These are phyloP conservation scores for Platycheirus rosarum DNA, from an alignment of 2,888 invertebrate species.

Conservation along the genomic window DNA sequence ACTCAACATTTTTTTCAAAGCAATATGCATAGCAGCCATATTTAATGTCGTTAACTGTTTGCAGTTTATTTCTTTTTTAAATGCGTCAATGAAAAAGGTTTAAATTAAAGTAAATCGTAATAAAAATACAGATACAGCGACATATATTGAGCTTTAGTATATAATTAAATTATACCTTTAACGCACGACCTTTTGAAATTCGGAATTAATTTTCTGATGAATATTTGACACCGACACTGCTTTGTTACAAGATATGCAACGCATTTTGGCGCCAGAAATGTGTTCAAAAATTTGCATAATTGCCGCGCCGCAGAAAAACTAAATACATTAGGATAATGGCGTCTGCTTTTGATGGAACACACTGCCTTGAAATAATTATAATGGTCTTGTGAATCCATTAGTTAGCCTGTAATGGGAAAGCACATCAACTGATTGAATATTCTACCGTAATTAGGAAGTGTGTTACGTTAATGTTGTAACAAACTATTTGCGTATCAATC, in stretches of 20 bases:
- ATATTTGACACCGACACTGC: constrained; percentile 40
- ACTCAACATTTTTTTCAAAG: too few relatives aligned
- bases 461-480: background rate
- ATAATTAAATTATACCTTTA: too few relatives aligned
- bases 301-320: constrained; percentile 45
- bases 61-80: too few relatives aligned
- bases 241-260: constrained; percentile 39
- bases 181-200: constrained; percentile 35
- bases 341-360: constrained; percentile 46
- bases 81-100: too few relatives aligned
- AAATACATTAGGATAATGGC: constrained; percentile 51
- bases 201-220: constrained; percentile 47
- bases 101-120: too few relatives aligned
- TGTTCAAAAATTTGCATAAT: constrained; percentile 55
- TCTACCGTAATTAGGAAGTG: constrained; percentile 26
- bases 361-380: constrained; percentile 56
- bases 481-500: too few relatives aligned
- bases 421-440: constrained; percentile 52
- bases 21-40: too few relatives aligned
- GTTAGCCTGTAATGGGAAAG: constrained; percentile 20
- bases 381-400: constrained; percentile 47
- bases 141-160: too few relatives aligned
- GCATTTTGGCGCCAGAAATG: constrained; percentile 51
- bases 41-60: too few relatives aligned
- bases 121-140: too few relatives aligned